Evolutionary conservation across 2,888 invertebrate genomes (phyloP).

Genomic region (Protula sp.): DNA sequence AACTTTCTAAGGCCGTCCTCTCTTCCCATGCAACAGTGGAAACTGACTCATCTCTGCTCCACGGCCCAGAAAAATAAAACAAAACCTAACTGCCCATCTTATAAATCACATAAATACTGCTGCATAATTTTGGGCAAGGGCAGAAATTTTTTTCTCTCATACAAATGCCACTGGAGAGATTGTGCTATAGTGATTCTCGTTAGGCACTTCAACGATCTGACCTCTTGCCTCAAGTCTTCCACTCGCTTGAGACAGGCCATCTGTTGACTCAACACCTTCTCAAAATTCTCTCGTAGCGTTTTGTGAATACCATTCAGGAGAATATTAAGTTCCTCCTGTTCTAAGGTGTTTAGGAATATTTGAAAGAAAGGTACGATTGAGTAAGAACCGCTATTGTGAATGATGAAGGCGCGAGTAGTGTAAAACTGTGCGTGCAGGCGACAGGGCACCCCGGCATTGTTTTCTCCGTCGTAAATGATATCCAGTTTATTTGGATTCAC

Average conservation of each 20-base stretch:
- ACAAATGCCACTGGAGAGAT: background rate
- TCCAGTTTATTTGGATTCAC: conserved; percentile 7
- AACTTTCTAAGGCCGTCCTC: no score
- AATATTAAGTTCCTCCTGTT: background rate
- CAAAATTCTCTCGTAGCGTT: background rate
- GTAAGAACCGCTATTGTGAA: background rate
- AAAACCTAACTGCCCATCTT: no score
- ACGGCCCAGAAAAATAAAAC: no score
- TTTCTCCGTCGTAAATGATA: conserved; percentile 2
- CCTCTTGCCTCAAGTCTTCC: background rate
- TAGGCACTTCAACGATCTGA: background rate
- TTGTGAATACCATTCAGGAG: background rate
- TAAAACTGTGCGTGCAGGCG: conserved; percentile 11
- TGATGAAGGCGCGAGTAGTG: conserved; percentile 10
- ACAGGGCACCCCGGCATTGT: conserved; percentile 5
- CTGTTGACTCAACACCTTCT: background rate
- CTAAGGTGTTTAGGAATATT: background rate
- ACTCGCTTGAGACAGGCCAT: background rate
- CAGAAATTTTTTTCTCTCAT: background rate
- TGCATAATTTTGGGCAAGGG: background rate
- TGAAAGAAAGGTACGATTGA: background rate
- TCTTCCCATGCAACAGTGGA: no score
- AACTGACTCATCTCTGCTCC: no score
- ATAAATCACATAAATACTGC: background rate
- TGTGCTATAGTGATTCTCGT: background rate